Evolutionary conservation across 2,888 invertebrate genomes (phyloP), one percentile per base, ranked within the genome.

Genomic region (Orthosia gracilis): DNA sequence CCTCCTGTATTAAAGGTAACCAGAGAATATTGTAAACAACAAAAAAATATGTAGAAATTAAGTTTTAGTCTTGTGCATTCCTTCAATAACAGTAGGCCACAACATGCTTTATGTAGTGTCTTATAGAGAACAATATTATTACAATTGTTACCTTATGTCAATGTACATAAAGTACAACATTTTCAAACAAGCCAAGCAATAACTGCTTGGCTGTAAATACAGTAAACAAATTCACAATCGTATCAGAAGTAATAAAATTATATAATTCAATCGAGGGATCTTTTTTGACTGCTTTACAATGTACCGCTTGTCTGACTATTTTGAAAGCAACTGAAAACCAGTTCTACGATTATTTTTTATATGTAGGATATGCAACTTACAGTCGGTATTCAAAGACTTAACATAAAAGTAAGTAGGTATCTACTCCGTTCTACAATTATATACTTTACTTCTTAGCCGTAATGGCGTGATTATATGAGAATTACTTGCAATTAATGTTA

Each of bases 341-440:
- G 12, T 7, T 4, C 21, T 49, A 31, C 2, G 0, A 15, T 9
- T 4, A n/a, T n/a, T 68, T 21, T 45, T 17, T 3, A 21, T 15
- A 1, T 1, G 9, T 4, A 50, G 9, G 9, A 9, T 11, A 17
- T 12, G 9, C 4, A 50, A n/a, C 26, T 73, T 52, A 3, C 11
- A 45, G n/a, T 21, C 18, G 12, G 26, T 21, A 26, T 21, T 50
- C 7, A 45, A 45, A 45, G 2, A 57, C n/a, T 31, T n/a, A 58
- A 12, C 12, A 61, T 23, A 57, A 26, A 23, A 54, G 31, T 57
- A 62, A 2, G 21, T 26, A 47, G 17, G 11, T 40, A 45, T 52
- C 66, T 76, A 78, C 26, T 70, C 23, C 23, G 4, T 69, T 18
- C 63, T 72, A 79, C 80, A 40, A 13, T 58, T 58, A 76, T 13